Base-by-base conservation (phyloP, 1,140 invertebrate genomes). In the Micrasema minimum region DNA sequence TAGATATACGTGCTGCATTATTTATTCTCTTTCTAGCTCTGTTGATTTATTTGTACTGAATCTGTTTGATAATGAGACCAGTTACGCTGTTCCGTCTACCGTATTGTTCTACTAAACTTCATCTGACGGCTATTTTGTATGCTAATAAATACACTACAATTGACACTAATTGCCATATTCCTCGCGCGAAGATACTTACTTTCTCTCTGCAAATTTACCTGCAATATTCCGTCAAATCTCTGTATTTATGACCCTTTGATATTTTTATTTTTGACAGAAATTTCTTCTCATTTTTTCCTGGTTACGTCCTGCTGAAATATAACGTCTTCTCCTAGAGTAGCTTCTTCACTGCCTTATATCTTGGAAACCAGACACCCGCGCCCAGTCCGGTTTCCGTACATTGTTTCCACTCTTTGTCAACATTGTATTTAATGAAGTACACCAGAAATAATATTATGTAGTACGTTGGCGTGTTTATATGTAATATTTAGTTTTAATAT, bases 111-210 rank as follows among this genome's bases (percentile, higher is more conserved):
- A 31, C 50, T n/a, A 23, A 31, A 14, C 22, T 31, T 53, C 11
- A 18, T 11, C 55, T 38, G n/a, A n/a, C 35, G 35, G 55, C 35
- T 41, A 37, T 37, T 59, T 37, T 37, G 2, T 9, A 59, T 59
- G 55, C 26, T 38, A 59, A 59, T 59, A 6, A 59, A 59, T 37
- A 38, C 55, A 59, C 31, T 20, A 59, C 35, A 41, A 59, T 59
- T 59, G 55, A 59, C 35, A 59, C 55, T 59, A 59, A 59, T 59
- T 37, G 55, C 55, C 55, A 26, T 23, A 26, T 53, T 53, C 50
- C 3, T 0, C 12, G 12, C 50, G 14, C 50, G 26, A 53, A 31
- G 10, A 53, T 53, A 1, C 18, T 26, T n/a, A n/a, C n/a, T n/a
- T n/a, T n/a, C n/a, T n/a, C n/a, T n/a, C n/a, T n/a, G n/a, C n/a